Evolutionary conservation across 2,888 invertebrate species (phyloP), one percentile per base, ranked within the genome.

Genomic region (Epinotia brunnichana): DNA sequence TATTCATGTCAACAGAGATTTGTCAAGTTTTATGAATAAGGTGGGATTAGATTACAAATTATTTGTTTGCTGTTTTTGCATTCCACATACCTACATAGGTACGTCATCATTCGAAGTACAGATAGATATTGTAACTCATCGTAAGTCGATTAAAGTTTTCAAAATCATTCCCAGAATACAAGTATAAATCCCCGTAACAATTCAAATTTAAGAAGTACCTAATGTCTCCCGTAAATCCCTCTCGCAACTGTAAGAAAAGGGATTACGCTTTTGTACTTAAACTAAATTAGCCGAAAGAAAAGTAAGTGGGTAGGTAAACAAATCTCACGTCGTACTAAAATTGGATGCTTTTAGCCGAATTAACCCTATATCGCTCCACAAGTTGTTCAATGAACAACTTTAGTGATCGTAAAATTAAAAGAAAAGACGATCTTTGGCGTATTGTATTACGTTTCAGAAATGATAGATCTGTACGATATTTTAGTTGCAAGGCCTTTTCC

Each of bases 311-410:
- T 80, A 82, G 81, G 81, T 83, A 83, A 81, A 83, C 79, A 79
- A 79, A 81, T 79, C 75, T 63, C 61, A 60, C 39, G 59, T 72
- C 74, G 73, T 84, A 82, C 81, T 78, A 81, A 83, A 83, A 85
- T 84, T 82, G 83, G 83, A 82, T 81, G 86, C 87, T 87, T 85
- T 87, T 87, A 87, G 84, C 79, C 74, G 79, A 84, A 86, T 87
- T 72, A 72, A 72, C 56, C 72, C 54, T 61, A 17, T 62, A 57
- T 2, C 11, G 54, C 10, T 69, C 39, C 13, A 54, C 60, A 67
- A 67, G 29, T 61, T 53, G 53, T 53, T 51, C 51, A 70, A 59
- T 21, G 11, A 70, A 56, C 21, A 63, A 70, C 41, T 66, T 56
- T 56, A 56, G 56, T 56, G 56, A 29, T 56, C 56, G 48, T 62